Conservation (phyloP, 2,113 vertebrate genomes). For the Phodopus roborovskii region DNA sequence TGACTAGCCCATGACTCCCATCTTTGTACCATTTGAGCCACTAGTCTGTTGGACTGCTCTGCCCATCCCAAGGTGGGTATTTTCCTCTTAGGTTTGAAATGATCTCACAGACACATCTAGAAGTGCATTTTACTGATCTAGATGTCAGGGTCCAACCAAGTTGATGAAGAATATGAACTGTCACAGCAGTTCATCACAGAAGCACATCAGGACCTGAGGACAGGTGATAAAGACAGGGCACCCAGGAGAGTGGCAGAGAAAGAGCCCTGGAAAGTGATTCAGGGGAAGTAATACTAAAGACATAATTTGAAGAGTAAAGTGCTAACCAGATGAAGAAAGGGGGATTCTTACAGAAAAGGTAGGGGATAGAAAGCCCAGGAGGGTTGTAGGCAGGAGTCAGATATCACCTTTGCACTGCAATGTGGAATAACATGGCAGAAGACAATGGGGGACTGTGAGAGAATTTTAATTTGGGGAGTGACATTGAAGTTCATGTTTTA, state of each 20-base stretch:
- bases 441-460: not conserved
- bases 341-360: not conserved
- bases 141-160: not conserved
- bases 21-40: not conserved
- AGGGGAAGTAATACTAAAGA: conserved; percentile 22
- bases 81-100: not conserved
- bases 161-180: not conserved
- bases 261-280: not conserved
- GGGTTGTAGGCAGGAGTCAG: not conserved
- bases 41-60: not conserved
- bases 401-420: not conserved
- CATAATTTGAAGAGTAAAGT: conserved; percentile 36
- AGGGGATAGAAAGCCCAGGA: not conserved
- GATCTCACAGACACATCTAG: not conserved
- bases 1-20: not conserved
- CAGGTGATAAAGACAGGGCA: not conserved
- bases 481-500: not conserved
- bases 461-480: not conserved
- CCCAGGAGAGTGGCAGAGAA: not conserved
- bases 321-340: not conserved
- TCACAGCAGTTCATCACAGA: not conserved
- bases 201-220: not conserved
- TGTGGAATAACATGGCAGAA: not conserved
- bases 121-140: not conserved
- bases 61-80: not conserved